phyloP scores from a whole-genome alignment of 1,140 invertebrate genomes.

The Orussus abietinus region DNA sequence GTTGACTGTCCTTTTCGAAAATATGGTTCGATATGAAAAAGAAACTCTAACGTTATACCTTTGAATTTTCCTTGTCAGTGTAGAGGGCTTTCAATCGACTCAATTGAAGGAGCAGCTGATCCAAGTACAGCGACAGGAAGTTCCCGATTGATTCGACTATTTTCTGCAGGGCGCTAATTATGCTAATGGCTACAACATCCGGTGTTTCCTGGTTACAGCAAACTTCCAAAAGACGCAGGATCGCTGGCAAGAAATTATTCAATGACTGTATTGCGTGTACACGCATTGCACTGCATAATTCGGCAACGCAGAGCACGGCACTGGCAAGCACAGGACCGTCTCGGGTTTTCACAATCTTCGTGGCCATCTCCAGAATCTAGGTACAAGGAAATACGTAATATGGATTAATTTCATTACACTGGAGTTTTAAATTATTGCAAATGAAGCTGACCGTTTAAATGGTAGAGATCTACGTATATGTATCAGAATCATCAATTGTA shows the following conservation, averaged over 20 bases:
- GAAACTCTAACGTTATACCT: conserved; percentile 26
- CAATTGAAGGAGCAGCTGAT: conserved; percentile 67
- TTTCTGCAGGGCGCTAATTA: conserved; percentile 73
- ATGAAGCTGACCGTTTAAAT: too few species aligned
- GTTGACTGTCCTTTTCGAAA: conserved; percentile 4
- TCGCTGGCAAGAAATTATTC: conserved; percentile 73
- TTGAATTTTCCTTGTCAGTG: conserved; percentile 37
- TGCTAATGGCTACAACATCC: conserved; percentile 55
- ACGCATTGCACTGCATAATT: conserved; percentile 70
- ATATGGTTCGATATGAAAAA: conserved; percentile 5
- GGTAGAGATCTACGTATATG: too few species aligned
- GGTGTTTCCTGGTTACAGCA: conserved; percentile 49
- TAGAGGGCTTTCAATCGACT: conserved; percentile 55
- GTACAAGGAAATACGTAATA: conserved; percentile 14
- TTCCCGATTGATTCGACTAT: conserved; percentile 74
- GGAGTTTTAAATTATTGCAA: too few species aligned
- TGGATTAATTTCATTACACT: too few species aligned
- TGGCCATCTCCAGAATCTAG: conserved; percentile 60
- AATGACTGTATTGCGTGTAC: conserved; percentile 69
- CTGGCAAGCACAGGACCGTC: conserved; percentile 65
- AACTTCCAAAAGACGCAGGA: conserved; percentile 61
- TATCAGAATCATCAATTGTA: too few species aligned
- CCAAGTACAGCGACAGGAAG: conserved; percentile 80
- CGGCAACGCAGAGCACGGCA: conserved; percentile 74
- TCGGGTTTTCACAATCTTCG: conserved; percentile 56